These are phyloP conservation scores for Drosophila novamexicana DNA, from an alignment of 1,140 invertebrate species.

Conservation along the genomic window DNA sequence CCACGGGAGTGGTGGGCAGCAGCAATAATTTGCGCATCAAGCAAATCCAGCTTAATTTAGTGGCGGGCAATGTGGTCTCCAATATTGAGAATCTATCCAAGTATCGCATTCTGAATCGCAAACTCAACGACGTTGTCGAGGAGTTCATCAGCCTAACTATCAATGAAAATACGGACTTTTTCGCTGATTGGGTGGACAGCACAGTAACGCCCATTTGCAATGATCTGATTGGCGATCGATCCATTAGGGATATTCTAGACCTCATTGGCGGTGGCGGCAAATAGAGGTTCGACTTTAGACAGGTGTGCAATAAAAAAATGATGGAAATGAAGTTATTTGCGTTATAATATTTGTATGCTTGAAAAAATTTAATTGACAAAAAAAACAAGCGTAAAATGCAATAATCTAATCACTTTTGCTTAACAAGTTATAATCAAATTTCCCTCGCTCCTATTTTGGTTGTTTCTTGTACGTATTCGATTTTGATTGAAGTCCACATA, in stretches of 20 bases:
- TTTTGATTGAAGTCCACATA: too few relatives aligned
- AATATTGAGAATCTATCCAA: slow-evolving; percentile 75
- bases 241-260: slow-evolving; percentile 53
- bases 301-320: too few relatives aligned
- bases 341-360: too few relatives aligned
- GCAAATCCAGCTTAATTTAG: slow-evolving; percentile 49
- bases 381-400: too few relatives aligned
- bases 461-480: too few relatives aligned
- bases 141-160: slow-evolving; percentile 72
- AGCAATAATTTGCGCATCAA: slow-evolving; percentile 50
- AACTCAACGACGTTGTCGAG: slow-evolving; percentile 73
- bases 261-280: slow-evolving; percentile 25
- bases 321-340: too few relatives aligned
- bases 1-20: slow-evolving; percentile 39
- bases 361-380: too few relatives aligned
- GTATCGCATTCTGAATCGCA: slow-evolving; percentile 68
- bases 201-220: slow-evolving; percentile 60
- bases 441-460: too few relatives aligned
- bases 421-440: too few relatives aligned
- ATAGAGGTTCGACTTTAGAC: too few relatives aligned
- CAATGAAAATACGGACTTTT: slow-evolving; percentile 75
- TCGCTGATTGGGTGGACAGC: slow-evolving; percentile 49
- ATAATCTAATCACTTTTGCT: too few relatives aligned
- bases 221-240: slow-evolving; percentile 66
- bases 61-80: slow-evolving; percentile 66